Base-by-base conservation (phyloP, 2,797 vertebrate species). In the Sebastes minor region DNA sequence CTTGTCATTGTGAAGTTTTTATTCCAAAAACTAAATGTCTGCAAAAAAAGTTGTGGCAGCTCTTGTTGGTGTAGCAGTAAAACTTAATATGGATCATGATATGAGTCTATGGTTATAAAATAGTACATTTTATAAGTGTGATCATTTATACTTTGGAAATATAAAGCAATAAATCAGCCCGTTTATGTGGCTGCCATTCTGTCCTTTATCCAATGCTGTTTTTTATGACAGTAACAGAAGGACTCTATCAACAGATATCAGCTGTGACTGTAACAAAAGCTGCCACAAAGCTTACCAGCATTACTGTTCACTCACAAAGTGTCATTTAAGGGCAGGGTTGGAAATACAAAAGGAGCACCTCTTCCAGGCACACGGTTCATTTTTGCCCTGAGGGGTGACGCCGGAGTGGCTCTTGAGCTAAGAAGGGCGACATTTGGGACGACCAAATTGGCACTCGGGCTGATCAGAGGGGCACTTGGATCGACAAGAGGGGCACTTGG, bases 381-480 rank as follows among this genome's bases (percentile, higher is more conserved):
- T 67, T 79, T 81, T 59, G 57, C 69, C 83, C 80, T 13, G 4
- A 70, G 64, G 75, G 71, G 28, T 46, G 64, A 85, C 70, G 63
- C 66, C 32, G 72, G 69, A 89, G 76, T 78, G 78, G 69, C 82
- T 76, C 88, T 91, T 68, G 59, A 88, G 71, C 69, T 76, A 18
- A 86, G 73, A 66, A 76, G 61, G 2, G 56, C 42, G 65, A 80
- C 57, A 72, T 76, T 74, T 23, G 76, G 78, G 71, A 81, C 16
- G 1, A 79, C 57, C 52, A 80, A 63, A 82, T 75, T 81, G 65
- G 82, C 78, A 80, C 89, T 91, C 32, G 12, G 71, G 59, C 73
- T 86, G 74, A 87, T 89, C 86, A 88, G 71, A 80, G 69, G 71
- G 32, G 72, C 33, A 70, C 76, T 87, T 83, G 71, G 83, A 74